Conservation (phyloP, 2,797 vertebrate species). For the Moxostoma hubbsi region DNA sequence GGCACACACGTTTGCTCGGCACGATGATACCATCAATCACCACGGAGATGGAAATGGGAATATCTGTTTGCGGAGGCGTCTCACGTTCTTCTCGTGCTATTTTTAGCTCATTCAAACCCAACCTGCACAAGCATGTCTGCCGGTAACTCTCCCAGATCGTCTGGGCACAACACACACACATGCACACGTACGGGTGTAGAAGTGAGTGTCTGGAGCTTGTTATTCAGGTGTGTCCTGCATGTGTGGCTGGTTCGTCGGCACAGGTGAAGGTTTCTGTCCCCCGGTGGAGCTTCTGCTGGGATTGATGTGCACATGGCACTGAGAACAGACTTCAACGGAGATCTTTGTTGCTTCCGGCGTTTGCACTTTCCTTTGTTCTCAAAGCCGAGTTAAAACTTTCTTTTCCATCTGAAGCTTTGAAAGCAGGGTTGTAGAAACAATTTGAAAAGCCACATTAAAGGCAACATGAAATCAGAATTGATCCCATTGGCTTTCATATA, state of each 20-base stretch:
- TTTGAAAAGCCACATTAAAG: neutral
- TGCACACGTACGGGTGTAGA: constrained; percentile 13
- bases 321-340: constrained; percentile 18
- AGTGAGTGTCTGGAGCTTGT: neutral
- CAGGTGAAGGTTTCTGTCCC: constrained; percentile 22
- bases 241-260: constrained; percentile 13
- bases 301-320: constrained; percentile 33
- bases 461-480: too few species aligned
- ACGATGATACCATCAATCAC: constrained; percentile 54
- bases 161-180: constrained; percentile 33
- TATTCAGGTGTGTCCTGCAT: constrained; percentile 43
- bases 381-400: constrained; percentile 14
- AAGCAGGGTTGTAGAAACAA: neutral
- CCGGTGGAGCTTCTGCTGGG: constrained; percentile 8
- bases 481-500: too few species aligned
- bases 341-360: constrained; percentile 1
- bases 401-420: constrained; percentile 6
- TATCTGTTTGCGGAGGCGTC: constrained; percentile 48
- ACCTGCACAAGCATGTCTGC: constrained; percentile 43
- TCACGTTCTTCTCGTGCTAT: constrained; percentile 56
- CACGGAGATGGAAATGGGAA: constrained; percentile 31
- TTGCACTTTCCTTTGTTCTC: constrained; percentile 25
- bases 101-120: constrained; percentile 61
- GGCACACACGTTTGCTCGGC: constrained; percentile 43
- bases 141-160: constrained; percentile 11